Percentiles rank a stretch among this genome's conserved stretches.
phyloP scores from a whole-genome alignment of 2,888 invertebrate genomes.

The Cheilosia vulpina region DNA sequence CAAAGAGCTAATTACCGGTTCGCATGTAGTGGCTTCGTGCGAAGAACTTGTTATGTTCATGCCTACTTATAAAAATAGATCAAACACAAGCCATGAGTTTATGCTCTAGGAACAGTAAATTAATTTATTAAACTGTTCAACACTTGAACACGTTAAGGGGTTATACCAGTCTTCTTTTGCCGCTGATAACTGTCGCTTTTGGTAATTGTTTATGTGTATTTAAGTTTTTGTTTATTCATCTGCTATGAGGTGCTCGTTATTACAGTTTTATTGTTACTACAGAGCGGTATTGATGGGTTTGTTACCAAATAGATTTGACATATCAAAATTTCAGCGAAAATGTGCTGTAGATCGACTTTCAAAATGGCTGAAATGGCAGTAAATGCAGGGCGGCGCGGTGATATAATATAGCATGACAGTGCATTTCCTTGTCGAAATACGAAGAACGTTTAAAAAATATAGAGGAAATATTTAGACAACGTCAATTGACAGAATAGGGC shows the following conservation, averaged over 20 bases:
- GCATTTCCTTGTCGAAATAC: too few relatives aligned
- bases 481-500: too few relatives aligned
- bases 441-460: background rate
- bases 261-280: too few relatives aligned
- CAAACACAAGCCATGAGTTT: background rate
- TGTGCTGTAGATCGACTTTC: too few relatives aligned
- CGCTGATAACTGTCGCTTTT: background rate
- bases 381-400: too few relatives aligned
- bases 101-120: background rate
- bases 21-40: background rate
- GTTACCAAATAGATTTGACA: too few relatives aligned
- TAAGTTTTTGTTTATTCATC: background rate
- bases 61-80: background rate
- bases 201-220: background rate
- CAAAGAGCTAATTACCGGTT: conserved; percentile 30
- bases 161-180: background rate
- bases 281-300: too few relatives aligned
- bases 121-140: background rate
- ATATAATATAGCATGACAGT: too few relatives aligned
- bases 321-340: too few relatives aligned
- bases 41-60: background rate
- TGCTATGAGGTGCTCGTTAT: too few relatives aligned
- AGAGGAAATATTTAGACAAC: too few relatives aligned
- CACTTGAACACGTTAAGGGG: background rate
- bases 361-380: too few relatives aligned